Evolutionary conservation across 2,797 vertebrate species (phyloP).

Genomic region (Notolabrus celidotus): DNA sequence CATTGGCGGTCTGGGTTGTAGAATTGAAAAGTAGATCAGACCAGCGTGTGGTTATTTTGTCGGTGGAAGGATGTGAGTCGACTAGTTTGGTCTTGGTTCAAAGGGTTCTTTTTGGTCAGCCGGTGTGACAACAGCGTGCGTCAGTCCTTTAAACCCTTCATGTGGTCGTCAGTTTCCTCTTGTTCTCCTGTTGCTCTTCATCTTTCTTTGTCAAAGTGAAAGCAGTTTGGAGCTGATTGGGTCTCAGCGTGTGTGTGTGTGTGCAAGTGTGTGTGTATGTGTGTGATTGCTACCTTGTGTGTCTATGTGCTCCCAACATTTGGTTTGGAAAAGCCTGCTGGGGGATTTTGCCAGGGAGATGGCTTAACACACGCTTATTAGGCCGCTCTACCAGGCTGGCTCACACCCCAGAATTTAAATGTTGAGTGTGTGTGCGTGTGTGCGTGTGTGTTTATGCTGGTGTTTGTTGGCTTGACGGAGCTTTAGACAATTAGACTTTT

Average conservation of each 20-base stretch:
- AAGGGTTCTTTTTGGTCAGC: neutral
- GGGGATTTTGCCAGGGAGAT: constrained; percentile 62
- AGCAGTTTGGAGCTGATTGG: constrained; percentile 44
- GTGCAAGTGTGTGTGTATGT: constrained; percentile 1
- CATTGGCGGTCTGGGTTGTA: neutral
- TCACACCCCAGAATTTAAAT: constrained; percentile 51
- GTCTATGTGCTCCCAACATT: constrained; percentile 30
- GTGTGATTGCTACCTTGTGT: constrained; percentile 15
- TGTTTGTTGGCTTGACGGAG: constrained; percentile 44
- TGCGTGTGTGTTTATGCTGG: constrained; percentile 3
- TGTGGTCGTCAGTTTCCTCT: neutral
- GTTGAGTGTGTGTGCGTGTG: constrained; percentile 22
- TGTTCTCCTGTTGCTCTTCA: constrained; percentile 24
- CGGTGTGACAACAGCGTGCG: neutral
- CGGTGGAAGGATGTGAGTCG: neutral
- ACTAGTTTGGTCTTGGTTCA: constrained; percentile 1
- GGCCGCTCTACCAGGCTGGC: constrained; percentile 45
- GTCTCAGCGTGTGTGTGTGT: constrained; percentile 31
- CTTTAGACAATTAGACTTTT: constrained; percentile 24
- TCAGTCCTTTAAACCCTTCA: neutral
- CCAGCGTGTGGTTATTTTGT: neutral
- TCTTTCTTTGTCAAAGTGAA: constrained; percentile 38
- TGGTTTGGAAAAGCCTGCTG: constrained; percentile 53
- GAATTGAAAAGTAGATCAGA: constrained; percentile 1
- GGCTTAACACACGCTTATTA: constrained; percentile 65